These are phyloP conservation scores for Pterostichus niger DNA, from an alignment of 2,888 invertebrate genomes.

Conservation along the genomic window DNA sequence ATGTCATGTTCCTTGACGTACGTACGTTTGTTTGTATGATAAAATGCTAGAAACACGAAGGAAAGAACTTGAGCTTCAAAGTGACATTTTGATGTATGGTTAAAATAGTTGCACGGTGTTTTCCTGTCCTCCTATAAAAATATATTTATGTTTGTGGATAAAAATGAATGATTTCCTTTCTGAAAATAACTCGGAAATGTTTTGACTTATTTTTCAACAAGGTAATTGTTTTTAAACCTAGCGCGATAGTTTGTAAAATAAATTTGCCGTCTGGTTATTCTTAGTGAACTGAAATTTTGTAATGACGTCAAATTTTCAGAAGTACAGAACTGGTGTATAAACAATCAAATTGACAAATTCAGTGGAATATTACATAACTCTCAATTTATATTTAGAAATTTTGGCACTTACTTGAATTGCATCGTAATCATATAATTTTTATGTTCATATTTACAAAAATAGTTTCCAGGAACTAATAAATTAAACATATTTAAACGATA, in stretches of 20 bases:
- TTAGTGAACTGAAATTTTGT: slow-evolving; percentile 11
- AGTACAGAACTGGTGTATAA: slow-evolving; percentile 32
- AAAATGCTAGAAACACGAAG: slow-evolving; percentile 40
- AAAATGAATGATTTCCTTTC: slow-evolving; percentile 48
- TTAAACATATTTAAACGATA: neutral
- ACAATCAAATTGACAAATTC: slow-evolving; percentile 26
- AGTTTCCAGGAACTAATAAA: neutral
- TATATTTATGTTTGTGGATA: slow-evolving; percentile 25
- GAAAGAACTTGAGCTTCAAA: slow-evolving; percentile 48
- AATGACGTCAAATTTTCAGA: slow-evolving; percentile 51
- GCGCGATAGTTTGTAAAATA: neutral
- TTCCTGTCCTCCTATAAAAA: slow-evolving; percentile 43
- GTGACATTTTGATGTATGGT: slow-evolving; percentile 56
- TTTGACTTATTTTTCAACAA: slow-evolving; percentile 33
- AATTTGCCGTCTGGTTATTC: slow-evolving; percentile 18
- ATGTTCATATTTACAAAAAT: slow-evolving; percentile 12
- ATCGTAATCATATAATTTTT: slow-evolving; percentile 33
- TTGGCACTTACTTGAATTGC: slow-evolving; percentile 3
- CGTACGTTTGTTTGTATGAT: slow-evolving; percentile 40
- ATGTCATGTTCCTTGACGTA: slow-evolving; percentile 53
- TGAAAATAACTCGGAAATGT: slow-evolving; percentile 8
- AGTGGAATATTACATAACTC: slow-evolving; percentile 14
- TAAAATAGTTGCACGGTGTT: slow-evolving; percentile 37
- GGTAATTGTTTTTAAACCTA: slow-evolving; percentile 23
- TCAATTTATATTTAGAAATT: slow-evolving; percentile 3